Evolutionary conservation across 2,888 invertebrate genomes (phyloP).

Genomic region (Papilio elwesi): DNA sequence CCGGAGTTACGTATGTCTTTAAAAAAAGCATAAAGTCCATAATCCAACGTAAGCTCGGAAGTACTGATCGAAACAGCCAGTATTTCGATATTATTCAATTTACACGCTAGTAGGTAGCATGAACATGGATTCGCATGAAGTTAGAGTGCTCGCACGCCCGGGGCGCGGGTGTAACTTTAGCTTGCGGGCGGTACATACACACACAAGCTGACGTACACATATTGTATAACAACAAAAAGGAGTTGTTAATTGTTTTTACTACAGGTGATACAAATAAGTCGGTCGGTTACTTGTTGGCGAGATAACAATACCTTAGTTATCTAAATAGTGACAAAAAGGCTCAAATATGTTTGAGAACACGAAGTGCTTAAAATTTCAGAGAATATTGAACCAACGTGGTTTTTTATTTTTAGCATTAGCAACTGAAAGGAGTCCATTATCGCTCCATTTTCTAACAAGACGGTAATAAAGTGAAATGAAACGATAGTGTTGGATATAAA

Average conservation of each 20-base stretch:
- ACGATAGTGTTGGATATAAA: slow-evolving; percentile 49
- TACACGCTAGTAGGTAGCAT: slow-evolving; percentile 16
- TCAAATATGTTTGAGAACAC: no score
- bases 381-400: no score
- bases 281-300: no score
- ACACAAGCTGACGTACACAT: not conserved
- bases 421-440: slow-evolving; percentile 28
- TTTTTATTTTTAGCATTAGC: not conserved
- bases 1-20: no score
- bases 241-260: not conserved
- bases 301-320: no score
- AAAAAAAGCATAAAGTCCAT: no score
- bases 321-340: not conserved
- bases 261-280: no score
- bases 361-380: no score
- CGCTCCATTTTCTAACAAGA: slow-evolving; percentile 45
- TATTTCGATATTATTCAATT: slow-evolving; percentile 21
- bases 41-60: not conserved
- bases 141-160: slow-evolving; percentile 26
- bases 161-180: slow-evolving; percentile 28
- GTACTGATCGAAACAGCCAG: not conserved
- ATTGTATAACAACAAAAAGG: not conserved
- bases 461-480: slow-evolving; percentile 47
- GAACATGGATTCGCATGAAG: slow-evolving; percentile 25
- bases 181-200: slow-evolving; percentile 1